phyloP scores from a whole-genome alignment of 2,888 invertebrate species.

The Stegophylla sp. region DNA sequence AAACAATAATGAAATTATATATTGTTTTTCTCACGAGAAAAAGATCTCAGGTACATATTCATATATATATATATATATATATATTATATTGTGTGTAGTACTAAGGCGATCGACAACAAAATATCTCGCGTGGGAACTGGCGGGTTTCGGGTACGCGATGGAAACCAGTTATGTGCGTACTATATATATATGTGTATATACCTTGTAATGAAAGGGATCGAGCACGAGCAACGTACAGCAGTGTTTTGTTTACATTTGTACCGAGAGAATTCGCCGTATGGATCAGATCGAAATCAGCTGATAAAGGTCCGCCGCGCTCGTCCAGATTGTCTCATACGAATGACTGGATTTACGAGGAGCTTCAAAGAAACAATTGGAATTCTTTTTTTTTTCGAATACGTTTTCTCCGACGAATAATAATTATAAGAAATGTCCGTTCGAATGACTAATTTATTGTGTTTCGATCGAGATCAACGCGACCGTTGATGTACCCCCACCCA shows the following conservation, averaged over 20 bases:
- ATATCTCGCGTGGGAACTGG: constrained; percentile 51
- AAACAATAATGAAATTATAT: constrained; percentile 47
- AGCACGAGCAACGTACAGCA: constrained; percentile 9
- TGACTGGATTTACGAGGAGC: neutral
- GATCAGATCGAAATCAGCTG: neutral
- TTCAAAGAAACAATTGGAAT: neutral
- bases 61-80: too few species aligned
- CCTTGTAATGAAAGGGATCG: constrained; percentile 45
- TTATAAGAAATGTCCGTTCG: neutral
- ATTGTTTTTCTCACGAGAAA: constrained; percentile 42
- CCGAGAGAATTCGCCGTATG: neutral
- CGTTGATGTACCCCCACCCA: too few species aligned
- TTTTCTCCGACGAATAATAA: too few species aligned
- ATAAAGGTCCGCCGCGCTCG: constrained; percentile 35
- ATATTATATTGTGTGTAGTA: too few species aligned
- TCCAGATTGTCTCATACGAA: constrained; percentile 28
- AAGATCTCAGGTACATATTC: constrained; percentile 31
- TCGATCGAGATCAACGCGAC: neutral
- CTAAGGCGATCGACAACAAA: constrained; percentile 40
- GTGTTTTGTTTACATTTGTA: constrained; percentile 17
- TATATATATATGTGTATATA: neutral
- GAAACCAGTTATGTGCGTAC: constrained; percentile 50
- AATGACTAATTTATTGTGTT: neutral
- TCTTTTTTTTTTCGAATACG: neutral
- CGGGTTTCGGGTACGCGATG: constrained; percentile 10